phyloP scores from a whole-genome alignment of 2,888 invertebrate species.

The Amphipoea lucens region DNA sequence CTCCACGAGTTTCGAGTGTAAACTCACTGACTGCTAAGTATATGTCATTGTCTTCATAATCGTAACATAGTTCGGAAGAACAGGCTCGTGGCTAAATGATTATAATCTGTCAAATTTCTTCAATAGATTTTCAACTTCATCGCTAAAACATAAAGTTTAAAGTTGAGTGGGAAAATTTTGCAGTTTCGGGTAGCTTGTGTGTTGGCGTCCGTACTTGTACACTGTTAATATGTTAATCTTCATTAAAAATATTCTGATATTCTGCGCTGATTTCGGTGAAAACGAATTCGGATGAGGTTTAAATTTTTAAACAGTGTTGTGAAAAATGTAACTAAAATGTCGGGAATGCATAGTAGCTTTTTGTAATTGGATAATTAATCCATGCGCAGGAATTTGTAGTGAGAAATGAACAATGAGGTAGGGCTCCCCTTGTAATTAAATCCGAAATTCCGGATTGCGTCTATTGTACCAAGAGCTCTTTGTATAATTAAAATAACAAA shows the following conservation, averaged over 20 bases:
- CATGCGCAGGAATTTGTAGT: neutral
- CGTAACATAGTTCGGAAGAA: neutral
- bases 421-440: neutral
- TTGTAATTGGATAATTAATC: neutral
- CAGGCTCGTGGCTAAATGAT: too few relatives aligned
- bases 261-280: neutral
- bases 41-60: neutral
- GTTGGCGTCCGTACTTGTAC: too few relatives aligned
- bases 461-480: neutral
- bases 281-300: neutral
- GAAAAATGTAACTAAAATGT: neutral
- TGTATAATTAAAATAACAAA: slow-evolving; percentile 18
- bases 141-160: too few relatives aligned
- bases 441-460: neutral
- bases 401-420: neutral
- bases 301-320: neutral
- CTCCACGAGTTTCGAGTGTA: neutral
- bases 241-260: neutral
- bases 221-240: neutral
- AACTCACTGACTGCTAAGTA: neutral
- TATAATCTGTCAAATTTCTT: too few relatives aligned
- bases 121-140: too few relatives aligned
- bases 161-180: too few relatives aligned
- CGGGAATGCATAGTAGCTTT: neutral
- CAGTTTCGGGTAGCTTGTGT: too few relatives aligned